These are phyloP conservation scores for Yoshiicerus persimilis DNA, from an alignment of 1,140 invertebrate genomes.

Conservation along the genomic window DNA sequence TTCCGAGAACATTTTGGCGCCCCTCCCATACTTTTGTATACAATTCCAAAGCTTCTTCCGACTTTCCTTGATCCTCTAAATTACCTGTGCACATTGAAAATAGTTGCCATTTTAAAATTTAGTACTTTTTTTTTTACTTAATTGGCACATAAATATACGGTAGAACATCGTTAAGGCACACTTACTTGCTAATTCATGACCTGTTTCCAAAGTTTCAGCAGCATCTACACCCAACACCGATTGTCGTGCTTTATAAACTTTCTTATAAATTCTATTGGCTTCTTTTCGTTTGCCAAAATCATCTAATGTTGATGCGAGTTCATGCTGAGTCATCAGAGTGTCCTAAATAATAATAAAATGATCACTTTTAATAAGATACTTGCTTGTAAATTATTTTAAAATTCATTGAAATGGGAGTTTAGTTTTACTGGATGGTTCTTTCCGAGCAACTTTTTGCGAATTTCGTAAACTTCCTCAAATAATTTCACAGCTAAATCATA, in stretches of 20 bases:
- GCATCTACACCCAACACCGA: slow-evolving; percentile 25
- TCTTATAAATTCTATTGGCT: slow-evolving; percentile 25
- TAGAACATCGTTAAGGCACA: not conserved
- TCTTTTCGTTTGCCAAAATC: slow-evolving; percentile 29
- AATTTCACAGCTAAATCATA: slow-evolving; percentile 29
- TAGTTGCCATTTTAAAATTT: too few relatives aligned
- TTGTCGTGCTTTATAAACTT: slow-evolving; percentile 29
- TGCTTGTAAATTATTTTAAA: not conserved
- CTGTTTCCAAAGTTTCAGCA: slow-evolving; percentile 36
- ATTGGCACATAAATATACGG: too few relatives aligned
- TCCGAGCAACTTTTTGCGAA: slow-evolving; percentile 13
- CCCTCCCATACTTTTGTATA: slow-evolving; percentile 42
- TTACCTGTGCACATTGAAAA: slow-evolving; percentile 25
- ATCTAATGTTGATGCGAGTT: slow-evolving; percentile 8
- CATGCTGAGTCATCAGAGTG: slow-evolving; percentile 25
- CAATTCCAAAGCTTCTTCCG: slow-evolving; percentile 45
- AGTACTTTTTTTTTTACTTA: too few relatives aligned
- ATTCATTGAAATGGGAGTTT: not conserved
- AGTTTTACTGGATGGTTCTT: not conserved
- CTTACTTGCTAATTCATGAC: slow-evolving; percentile 33
- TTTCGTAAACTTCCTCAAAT: slow-evolving; percentile 33
- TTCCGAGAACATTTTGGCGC: slow-evolving; percentile 40
- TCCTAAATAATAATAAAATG: not conserved
- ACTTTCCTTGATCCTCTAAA: slow-evolving; percentile 33
- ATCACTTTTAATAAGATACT: not conserved